A percentile compares a stretch with the other conserved stretches of the same genome.
Evolutionary conservation across 2,888 invertebrate genomes (phyloP).

Genomic region (Buathra laborator): DNA sequence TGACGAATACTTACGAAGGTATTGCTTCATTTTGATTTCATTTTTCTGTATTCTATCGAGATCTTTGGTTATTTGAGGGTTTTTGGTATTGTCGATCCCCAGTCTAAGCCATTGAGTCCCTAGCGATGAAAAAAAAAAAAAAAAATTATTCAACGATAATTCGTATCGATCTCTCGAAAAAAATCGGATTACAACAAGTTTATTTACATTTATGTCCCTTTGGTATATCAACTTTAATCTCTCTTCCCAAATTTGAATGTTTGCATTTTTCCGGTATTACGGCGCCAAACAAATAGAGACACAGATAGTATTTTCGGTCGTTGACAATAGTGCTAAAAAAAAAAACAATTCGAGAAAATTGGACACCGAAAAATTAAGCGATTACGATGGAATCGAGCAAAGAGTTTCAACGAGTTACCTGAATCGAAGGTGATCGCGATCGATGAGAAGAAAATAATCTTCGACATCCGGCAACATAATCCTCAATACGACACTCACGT

Average conservation of each 20-base stretch:
- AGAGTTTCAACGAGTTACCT: conserved; percentile 73
- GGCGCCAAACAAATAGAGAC: conserved; percentile 79
- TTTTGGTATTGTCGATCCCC: conserved; percentile 69
- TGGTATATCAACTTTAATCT: conserved; percentile 77
- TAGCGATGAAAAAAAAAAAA: conserved; percentile 44
- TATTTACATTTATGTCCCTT: conserved; percentile 80
- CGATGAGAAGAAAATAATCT: conserved; percentile 78
- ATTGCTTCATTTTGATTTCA: not conserved
- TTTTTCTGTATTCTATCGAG: conserved; percentile 69
- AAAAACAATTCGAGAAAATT: not conserved
- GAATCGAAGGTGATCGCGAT: conserved; percentile 76
- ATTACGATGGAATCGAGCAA: not conserved
- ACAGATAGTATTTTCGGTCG: conserved; percentile 75
- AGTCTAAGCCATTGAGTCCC: conserved; percentile 80
- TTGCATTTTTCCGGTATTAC: conserved; percentile 78
- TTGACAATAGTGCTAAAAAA: conserved; percentile 76
- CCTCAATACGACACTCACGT: conserved; percentile 75
- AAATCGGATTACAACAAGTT: not conserved
- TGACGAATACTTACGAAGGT: not conserved
- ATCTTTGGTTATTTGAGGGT: conserved; percentile 73
- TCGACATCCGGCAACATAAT: conserved; percentile 78
- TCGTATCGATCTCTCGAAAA: not conserved
- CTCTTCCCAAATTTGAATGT: conserved; percentile 78
- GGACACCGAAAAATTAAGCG: not conserved
- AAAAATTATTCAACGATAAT: not conserved